phyloP scores from a whole-genome alignment of 1,140 invertebrate species.

The Heliothis virescens region DNA sequence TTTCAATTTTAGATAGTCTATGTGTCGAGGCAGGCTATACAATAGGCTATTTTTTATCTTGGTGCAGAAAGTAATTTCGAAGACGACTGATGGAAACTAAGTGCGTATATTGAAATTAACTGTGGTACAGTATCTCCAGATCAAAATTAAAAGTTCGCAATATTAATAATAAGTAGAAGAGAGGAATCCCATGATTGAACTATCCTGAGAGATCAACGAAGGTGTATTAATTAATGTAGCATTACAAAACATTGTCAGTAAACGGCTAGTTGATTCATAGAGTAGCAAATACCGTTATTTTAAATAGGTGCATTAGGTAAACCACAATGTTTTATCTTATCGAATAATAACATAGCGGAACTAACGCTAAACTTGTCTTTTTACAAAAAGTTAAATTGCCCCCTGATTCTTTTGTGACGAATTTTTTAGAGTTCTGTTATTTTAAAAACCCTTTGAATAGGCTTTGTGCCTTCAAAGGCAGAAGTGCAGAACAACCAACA shows the following conservation, averaged over 20 bases:
- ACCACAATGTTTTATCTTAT: constrained; percentile 25
- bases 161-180: no score
- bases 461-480: no score
- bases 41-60: no score
- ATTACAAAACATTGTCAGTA: no score
- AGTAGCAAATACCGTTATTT: neutral
- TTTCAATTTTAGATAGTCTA: no score
- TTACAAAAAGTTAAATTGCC: constrained; percentile 10
- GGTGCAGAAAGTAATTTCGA: neutral
- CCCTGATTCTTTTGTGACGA: neutral
- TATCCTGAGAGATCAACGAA: neutral
- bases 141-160: no score
- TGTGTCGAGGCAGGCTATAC: no score
- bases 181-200: no score
- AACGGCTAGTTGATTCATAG: no score
- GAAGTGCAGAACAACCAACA: no score
- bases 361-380: constrained; percentile 1
- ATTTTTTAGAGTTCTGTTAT: neutral
- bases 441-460: neutral
- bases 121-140: no score
- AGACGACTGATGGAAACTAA: neutral
- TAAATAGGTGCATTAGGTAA: constrained; percentile 2
- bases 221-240: neutral
- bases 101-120: no score
- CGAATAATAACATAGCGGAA: constrained; percentile 20